A percentile compares a stretch with the other conserved stretches of the same genome.
phyloP scores from a whole-genome alignment of 2,888 invertebrate species.

The Nebria brevicollis region DNA sequence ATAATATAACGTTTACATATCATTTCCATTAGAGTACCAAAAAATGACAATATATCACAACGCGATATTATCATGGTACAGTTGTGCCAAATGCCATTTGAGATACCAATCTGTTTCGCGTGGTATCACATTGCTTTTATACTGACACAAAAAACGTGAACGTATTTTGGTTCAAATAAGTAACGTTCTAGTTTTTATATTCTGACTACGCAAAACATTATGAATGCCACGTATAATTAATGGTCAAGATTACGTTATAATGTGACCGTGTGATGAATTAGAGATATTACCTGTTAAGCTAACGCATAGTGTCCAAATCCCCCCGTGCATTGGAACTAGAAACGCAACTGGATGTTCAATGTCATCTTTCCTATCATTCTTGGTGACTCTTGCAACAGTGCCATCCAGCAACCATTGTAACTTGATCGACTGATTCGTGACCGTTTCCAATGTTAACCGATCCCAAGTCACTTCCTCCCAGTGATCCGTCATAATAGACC shows the following conservation, averaged over 20 bases:
- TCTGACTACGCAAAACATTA: too few species aligned
- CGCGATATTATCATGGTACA: too few species aligned
- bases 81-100: too few species aligned
- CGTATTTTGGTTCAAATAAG: too few species aligned
- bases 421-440: constrained; percentile 67
- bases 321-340: constrained; percentile 89
- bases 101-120: too few species aligned
- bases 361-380: constrained; percentile 50
- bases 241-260: too few species aligned
- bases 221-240: too few species aligned
- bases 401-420: constrained; percentile 82
- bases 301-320: constrained; percentile 89
- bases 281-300: constrained; percentile 76
- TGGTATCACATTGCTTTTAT: too few species aligned
- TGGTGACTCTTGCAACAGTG: constrained; percentile 73
- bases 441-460: constrained; percentile 66
- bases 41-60: too few species aligned
- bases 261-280: too few species aligned
- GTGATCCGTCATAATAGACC: constrained; percentile 89
- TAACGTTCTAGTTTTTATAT: too few species aligned
- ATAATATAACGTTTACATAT: not conserved
- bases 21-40: not conserved
- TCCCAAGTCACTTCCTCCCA: constrained; percentile 92
- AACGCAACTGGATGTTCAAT: constrained; percentile 66
- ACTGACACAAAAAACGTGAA: too few species aligned